Evolutionary conservation across 92 coral and sea anemone species (phyloP).

Genomic region (Diadumene lineata): DNA sequence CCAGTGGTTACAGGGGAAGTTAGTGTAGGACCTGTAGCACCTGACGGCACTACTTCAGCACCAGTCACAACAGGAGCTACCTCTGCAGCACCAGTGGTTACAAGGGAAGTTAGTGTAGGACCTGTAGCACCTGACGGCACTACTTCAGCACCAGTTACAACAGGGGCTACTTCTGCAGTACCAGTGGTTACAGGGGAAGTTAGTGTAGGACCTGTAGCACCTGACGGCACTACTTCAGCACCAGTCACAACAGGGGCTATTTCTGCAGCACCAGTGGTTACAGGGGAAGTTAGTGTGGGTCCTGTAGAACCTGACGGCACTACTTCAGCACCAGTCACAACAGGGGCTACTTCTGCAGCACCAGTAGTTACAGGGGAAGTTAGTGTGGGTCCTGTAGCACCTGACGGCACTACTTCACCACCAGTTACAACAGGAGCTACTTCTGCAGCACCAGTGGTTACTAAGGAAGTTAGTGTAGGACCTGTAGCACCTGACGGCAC

Average conservation of each 20-base stretch:
- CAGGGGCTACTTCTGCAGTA: not conserved
- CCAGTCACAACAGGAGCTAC: not conserved
- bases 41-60: not conserved
- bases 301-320: not conserved
- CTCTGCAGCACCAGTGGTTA: not conserved
- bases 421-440: not conserved
- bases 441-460: not conserved
- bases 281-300: no score
- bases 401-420: not conserved
- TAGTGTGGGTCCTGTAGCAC: not conserved
- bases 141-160: not conserved
- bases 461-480: not conserved
- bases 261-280: no score
- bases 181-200: not conserved
- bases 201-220: no score
- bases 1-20: no score
- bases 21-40: not conserved
- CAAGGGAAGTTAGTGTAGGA: no score
- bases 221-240: not conserved
- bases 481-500: conserved; percentile 1
- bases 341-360: not conserved
- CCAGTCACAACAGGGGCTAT: not conserved
- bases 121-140: not conserved
- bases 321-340: conserved; percentile 16
- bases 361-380: not conserved